These are phyloP conservation scores for Apotomis betuletana DNA, from an alignment of 2,888 invertebrate species.

Conservation along the genomic window DNA sequence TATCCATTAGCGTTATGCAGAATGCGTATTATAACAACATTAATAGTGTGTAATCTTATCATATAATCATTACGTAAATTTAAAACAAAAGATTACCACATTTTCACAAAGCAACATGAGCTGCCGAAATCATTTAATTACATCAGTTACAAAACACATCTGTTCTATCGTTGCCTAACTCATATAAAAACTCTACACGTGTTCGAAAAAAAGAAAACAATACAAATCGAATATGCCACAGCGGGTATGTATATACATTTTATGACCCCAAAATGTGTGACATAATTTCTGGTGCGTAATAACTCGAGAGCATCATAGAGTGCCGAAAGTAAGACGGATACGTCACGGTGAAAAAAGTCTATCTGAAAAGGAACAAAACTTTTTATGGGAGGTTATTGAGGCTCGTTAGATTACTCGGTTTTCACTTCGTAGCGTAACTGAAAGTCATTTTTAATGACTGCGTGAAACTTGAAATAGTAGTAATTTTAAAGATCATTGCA, in stretches of 20 bases:
- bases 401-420: constrained; percentile 31
- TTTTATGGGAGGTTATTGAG: constrained; percentile 32
- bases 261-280: constrained; percentile 52
- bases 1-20: too few species aligned
- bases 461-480: constrained; percentile 1
- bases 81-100: constrained; percentile 26
- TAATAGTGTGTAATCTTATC: background rate
- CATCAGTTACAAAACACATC: constrained; percentile 65
- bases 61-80: constrained; percentile 8
- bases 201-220: constrained; percentile 56
- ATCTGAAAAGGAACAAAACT: constrained; percentile 35
- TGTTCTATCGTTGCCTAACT: constrained; percentile 58
- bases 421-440: constrained; percentile 10
- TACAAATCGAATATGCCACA: constrained; percentile 60
- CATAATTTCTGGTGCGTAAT: constrained; percentile 52
- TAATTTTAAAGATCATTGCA: background rate
- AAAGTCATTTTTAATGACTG: constrained; percentile 32
- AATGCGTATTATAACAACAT: background rate
- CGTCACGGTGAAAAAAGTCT: constrained; percentile 32
- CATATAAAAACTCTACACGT: constrained; percentile 50
- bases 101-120: constrained; percentile 17
- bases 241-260: constrained; percentile 42
- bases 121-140: constrained; percentile 50
- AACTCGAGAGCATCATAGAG: constrained; percentile 55
- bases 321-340: constrained; percentile 31